Evolutionary conservation across 2,888 invertebrate species (phyloP), one percentile per base, ranked within the genome.

Genomic region (Zygogramma bicolorata): DNA sequence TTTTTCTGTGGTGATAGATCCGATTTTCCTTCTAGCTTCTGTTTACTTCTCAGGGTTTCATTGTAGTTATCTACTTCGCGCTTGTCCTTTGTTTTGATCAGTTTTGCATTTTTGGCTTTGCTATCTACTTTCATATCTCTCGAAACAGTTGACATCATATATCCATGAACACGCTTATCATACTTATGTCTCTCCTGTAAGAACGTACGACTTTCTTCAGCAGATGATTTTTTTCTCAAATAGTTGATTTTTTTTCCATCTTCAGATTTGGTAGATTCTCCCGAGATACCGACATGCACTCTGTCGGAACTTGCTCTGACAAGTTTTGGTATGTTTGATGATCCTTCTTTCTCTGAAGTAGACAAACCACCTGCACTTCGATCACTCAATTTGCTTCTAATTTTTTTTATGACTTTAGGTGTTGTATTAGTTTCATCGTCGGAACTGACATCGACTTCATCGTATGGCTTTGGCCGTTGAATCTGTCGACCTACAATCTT

Each of bases 61-160:
- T 85, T 86, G 20, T 80, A 75, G 70, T 83, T 83, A 72, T 86
- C 84, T 22, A 79, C 81, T 70, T 85, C 84, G 60, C 81, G 82
- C 77, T 86, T 86, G 68, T 84, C 83, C 78, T 85, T 85, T 3
- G 74, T 65, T 67, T 77, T 81, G 1, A 29, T 62, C 42, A 58
- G 8, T 20, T 46, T 49, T 6, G 66, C 29, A 6, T 20, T 31
- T 31, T 67, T 62, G 70, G 73, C 72, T 75, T 80, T 71, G 53
- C 82, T 87, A 10, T 88, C 89, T 49, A 88, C 87, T 81, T 90
- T 90, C 82, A 90, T 86, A 80, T 88, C 88, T 75, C 90, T 85
- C 0, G 91, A 90, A 49, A 91, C 81, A 25, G 91, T 91, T 0
- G 91, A 90, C 75, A 89, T 89, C 91, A 91, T 91, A 76, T 91